Evolutionary conservation across 2,113 vertebrate species (phyloP).

Genomic region (Pongo abelii): DNA sequence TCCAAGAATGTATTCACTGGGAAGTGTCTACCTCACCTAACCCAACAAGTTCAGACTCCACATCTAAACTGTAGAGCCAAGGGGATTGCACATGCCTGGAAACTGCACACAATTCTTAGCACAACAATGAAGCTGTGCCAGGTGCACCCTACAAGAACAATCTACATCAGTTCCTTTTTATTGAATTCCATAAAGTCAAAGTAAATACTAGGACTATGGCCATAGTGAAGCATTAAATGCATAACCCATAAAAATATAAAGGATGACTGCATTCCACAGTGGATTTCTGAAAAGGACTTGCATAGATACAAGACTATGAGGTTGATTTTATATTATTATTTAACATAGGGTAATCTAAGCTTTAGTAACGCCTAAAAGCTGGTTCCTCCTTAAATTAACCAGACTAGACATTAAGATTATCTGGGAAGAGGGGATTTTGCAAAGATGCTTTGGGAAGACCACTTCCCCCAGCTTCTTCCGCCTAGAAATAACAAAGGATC

Average conservation of each 20-base stretch:
- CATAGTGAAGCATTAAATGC: not conserved
- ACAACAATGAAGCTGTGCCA: not conserved
- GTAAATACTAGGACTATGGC: not conserved
- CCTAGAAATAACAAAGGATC: not conserved
- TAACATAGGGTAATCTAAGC: not conserved
- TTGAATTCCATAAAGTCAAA: not conserved
- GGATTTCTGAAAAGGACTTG: not conserved
- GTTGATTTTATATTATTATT: not conserved
- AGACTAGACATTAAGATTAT: too few relatives aligned
- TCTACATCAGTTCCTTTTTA: not conserved
- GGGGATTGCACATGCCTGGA: rapidly evolving
- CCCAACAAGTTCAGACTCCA: not conserved
- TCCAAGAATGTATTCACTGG: not conserved
- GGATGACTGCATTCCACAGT: not conserved
- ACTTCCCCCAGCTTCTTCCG: not conserved
- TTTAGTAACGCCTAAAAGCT: not conserved
- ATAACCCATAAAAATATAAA: not conserved
- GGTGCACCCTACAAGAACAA: not conserved
- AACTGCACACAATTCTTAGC: rapidly evolving
- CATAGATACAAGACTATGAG: not conserved
- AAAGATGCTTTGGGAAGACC: not conserved
- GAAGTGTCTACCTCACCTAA: not conserved
- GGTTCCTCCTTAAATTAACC: not conserved
- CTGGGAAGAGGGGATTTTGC: not conserved
- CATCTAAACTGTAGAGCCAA: not conserved